Evolutionary conservation across 2,797 vertebrate genomes (phyloP), one percentile per base, ranked within the genome.

Genomic region (Helicolenus hilgendorfi): DNA sequence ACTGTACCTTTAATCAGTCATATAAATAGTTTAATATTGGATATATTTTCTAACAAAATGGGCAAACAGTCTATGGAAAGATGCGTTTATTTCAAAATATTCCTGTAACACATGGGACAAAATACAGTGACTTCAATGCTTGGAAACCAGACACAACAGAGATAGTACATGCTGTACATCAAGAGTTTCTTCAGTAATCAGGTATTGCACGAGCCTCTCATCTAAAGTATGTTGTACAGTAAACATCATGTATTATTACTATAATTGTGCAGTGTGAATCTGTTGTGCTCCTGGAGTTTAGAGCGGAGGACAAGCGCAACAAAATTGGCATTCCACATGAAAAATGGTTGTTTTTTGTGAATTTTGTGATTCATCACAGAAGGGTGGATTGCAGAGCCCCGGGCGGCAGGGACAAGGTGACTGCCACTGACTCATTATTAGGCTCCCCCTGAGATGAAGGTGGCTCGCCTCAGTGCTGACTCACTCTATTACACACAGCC

Each of bases 61-160:
- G 7, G 1, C 24, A 67, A 74, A 13, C 20, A 53, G 71, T 85
- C 56, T 92, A 89, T 94, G 92, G 90, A 95, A 97, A 96, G 89
- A 94, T 92, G 83, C 75, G 55, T 97, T 96, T 96, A 96, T 95
- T 96, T 96, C 80, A 97, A 97, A 96, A 97, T 96, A 96, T 92
- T 95, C 87, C 74, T 49, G 69, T 88, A 68, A 94, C 86, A 95
- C 87, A 91, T 93, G 31, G 83, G 90, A 91, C 83, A 89, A 93
- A 94, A 92, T 84, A 90, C 67, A 79, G n/a, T 89, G 74, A 92
- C 77, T 90, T 78, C 76, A 85, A 92, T 69, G 86, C 78, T 86
- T 73, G 62, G 81, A 94, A 84, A 91, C 77, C 69, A 76, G 84
- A 94, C 93, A 96, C 72, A 74, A 94, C 65, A 90, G 75, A 92